These are phyloP conservation scores for Suricata suricatta DNA, from an alignment of 2,113 vertebrate species.

Conservation along the genomic window DNA sequence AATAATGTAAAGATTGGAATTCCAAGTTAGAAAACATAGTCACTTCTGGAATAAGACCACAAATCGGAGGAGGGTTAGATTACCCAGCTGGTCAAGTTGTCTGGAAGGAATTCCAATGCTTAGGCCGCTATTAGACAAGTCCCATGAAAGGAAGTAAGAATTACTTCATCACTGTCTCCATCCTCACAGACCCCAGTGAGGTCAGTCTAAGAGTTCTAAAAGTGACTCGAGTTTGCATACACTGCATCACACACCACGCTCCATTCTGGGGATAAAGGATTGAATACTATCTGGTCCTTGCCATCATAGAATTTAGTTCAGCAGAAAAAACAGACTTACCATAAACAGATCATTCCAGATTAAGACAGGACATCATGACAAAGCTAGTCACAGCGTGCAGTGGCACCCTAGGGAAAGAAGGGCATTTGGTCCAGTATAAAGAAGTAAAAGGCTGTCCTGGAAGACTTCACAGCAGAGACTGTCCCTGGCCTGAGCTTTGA, in stretches of 20 bases:
- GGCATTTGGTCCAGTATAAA: too few relatives aligned
- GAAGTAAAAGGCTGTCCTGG: neutral
- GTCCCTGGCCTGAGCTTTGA: neutral
- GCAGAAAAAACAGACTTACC: neutral
- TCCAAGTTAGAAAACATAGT: neutral
- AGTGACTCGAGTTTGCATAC: neutral
- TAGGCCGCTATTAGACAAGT: neutral
- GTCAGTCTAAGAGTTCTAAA: neutral
- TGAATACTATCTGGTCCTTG: neutral
- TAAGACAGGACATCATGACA: neutral
- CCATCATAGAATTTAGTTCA: neutral
- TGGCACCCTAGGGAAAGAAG: neutral
- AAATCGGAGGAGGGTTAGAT: neutral
- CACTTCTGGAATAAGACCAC: neutral
- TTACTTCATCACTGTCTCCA: neutral
- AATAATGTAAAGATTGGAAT: neutral
- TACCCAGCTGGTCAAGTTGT: neutral
- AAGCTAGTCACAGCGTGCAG: fast-evolving
- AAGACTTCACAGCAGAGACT: neutral
- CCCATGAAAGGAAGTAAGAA: neutral
- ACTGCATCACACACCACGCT: neutral
- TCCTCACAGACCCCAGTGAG: neutral
- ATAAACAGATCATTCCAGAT: neutral
- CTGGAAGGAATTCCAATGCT: neutral
- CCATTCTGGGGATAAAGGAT: neutral